phyloP scores from a whole-genome alignment of 2,797 vertebrate species.

The Rhinatrema bivittatum region DNA sequence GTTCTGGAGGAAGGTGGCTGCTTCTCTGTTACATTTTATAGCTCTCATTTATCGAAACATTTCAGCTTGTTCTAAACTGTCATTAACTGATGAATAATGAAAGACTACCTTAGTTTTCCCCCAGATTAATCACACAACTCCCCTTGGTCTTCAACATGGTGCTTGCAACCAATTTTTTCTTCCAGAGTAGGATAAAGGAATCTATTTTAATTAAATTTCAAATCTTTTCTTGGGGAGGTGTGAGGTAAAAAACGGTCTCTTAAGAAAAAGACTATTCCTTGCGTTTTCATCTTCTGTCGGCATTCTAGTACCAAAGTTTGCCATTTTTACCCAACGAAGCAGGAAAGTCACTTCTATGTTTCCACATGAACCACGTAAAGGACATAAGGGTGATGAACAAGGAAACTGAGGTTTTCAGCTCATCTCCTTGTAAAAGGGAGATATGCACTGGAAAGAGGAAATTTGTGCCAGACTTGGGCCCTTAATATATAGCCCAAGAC shows the following conservation, averaged over 20 bases:
- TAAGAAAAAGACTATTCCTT: constrained; percentile 15
- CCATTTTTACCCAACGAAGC: neutral
- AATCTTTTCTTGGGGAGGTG: no score
- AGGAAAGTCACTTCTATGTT: neutral
- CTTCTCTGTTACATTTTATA: constrained; percentile 28
- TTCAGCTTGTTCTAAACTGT: constrained; percentile 48
- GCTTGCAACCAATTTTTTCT: constrained; percentile 3
- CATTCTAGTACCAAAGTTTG: neutral
- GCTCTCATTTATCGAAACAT: constrained; percentile 45
- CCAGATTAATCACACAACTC: constrained; percentile 44
- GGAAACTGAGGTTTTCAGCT: no score
- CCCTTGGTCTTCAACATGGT: constrained; percentile 23
- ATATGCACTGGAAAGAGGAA: no score
- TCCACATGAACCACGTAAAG: no score
- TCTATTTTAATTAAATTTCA: constrained; percentile 34
- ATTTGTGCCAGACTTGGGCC: no score
- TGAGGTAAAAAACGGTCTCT: constrained; percentile 14
- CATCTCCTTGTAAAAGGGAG: no score
- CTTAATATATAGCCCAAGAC: no score
- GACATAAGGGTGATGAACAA: no score
- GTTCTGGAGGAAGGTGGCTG: constrained; percentile 31
- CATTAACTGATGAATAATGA: constrained; percentile 48
- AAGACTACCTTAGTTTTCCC: constrained; percentile 46
- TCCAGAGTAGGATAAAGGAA: constrained; percentile 25
- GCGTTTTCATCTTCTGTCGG: constrained; percentile 8